Percentiles rank a stretch among this genome's conserved stretches.
These are phyloP conservation scores for Tortricodes alternella DNA, from an alignment of 2,888 invertebrate genomes.

Conservation along the genomic window DNA sequence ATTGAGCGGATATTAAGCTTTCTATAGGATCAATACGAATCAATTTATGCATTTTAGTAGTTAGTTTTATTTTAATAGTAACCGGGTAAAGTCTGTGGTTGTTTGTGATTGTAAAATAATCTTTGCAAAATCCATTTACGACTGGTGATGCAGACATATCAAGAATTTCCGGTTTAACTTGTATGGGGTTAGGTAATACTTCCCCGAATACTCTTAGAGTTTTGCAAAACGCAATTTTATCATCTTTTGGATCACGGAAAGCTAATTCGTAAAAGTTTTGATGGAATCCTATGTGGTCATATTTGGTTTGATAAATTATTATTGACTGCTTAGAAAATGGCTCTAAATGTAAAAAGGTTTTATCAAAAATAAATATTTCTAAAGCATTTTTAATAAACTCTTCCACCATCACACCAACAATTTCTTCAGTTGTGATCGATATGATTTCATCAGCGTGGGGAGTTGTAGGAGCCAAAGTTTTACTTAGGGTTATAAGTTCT, in stretches of 20 bases:
- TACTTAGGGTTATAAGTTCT: conserved; percentile 39
- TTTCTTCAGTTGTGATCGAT: conserved; percentile 36
- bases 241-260: conserved; percentile 48
- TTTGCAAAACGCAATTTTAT: conserved; percentile 47
- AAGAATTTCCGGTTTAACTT: conserved; percentile 56
- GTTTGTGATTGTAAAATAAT: conserved; percentile 54
- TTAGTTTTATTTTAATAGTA: conserved; percentile 56
- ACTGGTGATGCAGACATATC: conserved; percentile 60
- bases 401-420: conserved; percentile 44
- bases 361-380: conserved; percentile 57
- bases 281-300: conserved; percentile 60
- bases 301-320: conserved; percentile 56
- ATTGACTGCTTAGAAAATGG: conserved; percentile 46
- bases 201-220: conserved; percentile 58
- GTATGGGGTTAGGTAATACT: conserved; percentile 60
- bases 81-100: conserved; percentile 52
- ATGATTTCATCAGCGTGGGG: conserved; percentile 33
- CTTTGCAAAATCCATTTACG: conserved; percentile 57
- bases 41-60: conserved; percentile 59
- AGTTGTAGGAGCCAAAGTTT: too few species aligned
- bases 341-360: conserved; percentile 48
- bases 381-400: conserved; percentile 52
- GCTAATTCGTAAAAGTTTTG: conserved; percentile 59
- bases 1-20: conserved; percentile 43
- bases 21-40: conserved; percentile 57